These are phyloP conservation scores for Dendroctonus valens DNA, from an alignment of 1,140 invertebrate species.

Conservation along the genomic window DNA sequence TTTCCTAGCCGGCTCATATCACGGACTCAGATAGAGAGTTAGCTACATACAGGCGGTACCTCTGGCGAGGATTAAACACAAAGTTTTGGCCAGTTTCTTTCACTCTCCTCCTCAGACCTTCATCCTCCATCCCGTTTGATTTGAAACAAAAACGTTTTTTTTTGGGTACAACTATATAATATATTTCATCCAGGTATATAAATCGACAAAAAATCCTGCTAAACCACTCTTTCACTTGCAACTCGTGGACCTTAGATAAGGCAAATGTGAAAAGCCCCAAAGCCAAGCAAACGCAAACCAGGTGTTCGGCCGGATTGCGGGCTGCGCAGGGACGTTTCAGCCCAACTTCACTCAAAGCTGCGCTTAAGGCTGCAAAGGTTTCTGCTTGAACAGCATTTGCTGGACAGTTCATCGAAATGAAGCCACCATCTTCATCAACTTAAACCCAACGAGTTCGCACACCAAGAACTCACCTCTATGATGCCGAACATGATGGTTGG, in stretches of 20 bases:
- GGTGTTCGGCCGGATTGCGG: neutral
- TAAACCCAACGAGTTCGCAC: neutral
- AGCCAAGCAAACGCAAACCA: neutral
- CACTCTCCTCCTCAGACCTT: too few relatives aligned
- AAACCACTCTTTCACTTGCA: too few relatives aligned
- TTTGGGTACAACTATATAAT: too few relatives aligned
- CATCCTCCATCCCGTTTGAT: too few relatives aligned
- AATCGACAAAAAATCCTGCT: too few relatives aligned
- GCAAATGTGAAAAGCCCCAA: too few relatives aligned
- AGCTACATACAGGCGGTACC: neutral
- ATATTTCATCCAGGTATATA: too few relatives aligned
- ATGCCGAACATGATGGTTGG: slow-evolving; percentile 49
- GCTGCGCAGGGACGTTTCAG: neutral
- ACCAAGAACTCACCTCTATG: slow-evolving; percentile 45
- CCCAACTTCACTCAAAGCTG: neutral
- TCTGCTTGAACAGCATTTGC: neutral
- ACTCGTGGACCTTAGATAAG: too few relatives aligned
- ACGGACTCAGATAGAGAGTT: neutral
- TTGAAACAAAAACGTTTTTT: too few relatives aligned
- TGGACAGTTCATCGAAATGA: neutral
- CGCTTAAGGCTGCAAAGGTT: neutral
- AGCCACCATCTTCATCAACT: neutral
- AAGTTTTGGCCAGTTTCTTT: neutral
- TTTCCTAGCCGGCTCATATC: neutral
- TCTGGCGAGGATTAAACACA: neutral